Evolutionary conservation across 2,888 invertebrate species (phyloP).

Genomic region (Drosophila subsilvestris): DNA sequence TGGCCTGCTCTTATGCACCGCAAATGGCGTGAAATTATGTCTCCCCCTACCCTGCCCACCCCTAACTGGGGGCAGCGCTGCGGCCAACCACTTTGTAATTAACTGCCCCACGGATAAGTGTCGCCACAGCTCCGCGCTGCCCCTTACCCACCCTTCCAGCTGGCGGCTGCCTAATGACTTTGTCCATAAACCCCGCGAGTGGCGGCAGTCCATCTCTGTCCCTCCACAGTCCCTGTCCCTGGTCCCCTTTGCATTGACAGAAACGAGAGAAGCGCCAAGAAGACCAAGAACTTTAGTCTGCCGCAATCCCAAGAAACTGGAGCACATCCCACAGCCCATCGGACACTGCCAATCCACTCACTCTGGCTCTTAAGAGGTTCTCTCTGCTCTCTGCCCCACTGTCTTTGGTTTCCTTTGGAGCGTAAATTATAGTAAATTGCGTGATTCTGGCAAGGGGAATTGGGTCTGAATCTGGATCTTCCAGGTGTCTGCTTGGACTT

Average conservation of each 20-base stretch:
- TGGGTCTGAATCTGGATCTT: constrained; percentile 8
- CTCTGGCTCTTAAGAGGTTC: constrained; percentile 7
- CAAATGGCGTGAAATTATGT: constrained; percentile 70
- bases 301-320: constrained; percentile 66
- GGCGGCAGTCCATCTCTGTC: constrained; percentile 5
- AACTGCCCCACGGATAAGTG: constrained; percentile 70
- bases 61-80: constrained; percentile 15
- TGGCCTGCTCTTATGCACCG: constrained; percentile 54
- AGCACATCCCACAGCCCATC: constrained; percentile 42
- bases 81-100: constrained; percentile 63
- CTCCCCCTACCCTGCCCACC: background rate
- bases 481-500: constrained; percentile 49
- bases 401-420: background rate
- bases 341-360: constrained; percentile 1
- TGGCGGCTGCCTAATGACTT: constrained; percentile 75
- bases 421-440: constrained; percentile 76
- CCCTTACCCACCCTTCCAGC: background rate
- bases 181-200: constrained; percentile 73
- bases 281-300: constrained; percentile 39
- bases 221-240: constrained; percentile 1
- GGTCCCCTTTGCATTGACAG: constrained; percentile 60
- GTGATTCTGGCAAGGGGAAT: constrained; percentile 57
- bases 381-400: background rate
- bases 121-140: constrained; percentile 48
- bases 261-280: constrained; percentile 22